These are phyloP conservation scores for Cantharis lateralis DNA, from an alignment of 2,888 invertebrate genomes.

Conservation along the genomic window DNA sequence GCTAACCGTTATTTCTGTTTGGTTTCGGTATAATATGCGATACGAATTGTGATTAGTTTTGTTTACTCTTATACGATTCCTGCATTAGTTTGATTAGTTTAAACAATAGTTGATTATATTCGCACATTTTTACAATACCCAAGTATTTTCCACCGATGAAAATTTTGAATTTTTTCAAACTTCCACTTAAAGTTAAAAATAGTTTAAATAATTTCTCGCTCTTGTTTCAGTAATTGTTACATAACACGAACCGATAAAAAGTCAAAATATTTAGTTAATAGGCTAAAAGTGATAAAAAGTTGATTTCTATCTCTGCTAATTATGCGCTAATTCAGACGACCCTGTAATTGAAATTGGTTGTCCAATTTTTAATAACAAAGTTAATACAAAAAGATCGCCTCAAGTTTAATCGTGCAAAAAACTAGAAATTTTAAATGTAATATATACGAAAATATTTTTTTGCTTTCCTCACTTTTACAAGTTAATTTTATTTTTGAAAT, in stretches of 20 bases:
- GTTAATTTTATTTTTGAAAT: not conserved
- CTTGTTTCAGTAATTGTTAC: not conserved
- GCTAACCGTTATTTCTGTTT: not conserved
- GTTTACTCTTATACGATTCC: not conserved
- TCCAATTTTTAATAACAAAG: not conserved
- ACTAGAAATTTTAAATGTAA: not conserved
- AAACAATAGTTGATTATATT: not conserved
- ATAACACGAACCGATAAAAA: not conserved
- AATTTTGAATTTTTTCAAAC: too few relatives aligned
- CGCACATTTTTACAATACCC: not conserved
- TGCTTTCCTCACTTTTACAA: not conserved
- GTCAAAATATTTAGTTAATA: not conserved
- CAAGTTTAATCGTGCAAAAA: not conserved
- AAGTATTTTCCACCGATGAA: not conserved
- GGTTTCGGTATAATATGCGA: not conserved
- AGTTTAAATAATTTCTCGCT: not conserved
- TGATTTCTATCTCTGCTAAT: conserved; percentile 1
- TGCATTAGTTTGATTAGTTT: not conserved
- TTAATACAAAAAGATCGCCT: not conserved
- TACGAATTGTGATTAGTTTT: not conserved
- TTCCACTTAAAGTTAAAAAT: not conserved
- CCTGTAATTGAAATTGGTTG: not conserved
- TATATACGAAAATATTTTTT: not conserved
- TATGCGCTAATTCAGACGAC: conserved; percentile 2
- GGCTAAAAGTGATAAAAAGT: not conserved